A percentile compares a stretch with the other conserved stretches of the same genome.
Conservation (phyloP, 2,113 vertebrate genomes). For the Phaethornis superciliosus region DNA sequence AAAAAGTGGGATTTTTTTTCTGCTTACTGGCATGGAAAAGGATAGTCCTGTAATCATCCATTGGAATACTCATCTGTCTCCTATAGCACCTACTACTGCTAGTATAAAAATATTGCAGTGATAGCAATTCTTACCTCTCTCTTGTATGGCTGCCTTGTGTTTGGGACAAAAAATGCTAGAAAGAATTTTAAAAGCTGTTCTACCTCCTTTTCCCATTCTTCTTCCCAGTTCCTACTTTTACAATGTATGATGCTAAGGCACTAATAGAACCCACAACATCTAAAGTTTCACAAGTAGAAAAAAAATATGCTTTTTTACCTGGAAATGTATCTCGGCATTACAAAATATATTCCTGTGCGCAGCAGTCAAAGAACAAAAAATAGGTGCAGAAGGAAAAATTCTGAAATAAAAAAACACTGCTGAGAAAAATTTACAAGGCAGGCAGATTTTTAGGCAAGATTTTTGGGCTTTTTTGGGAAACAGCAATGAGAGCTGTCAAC, state of each 20-base stretch:
- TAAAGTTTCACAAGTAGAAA: background rate
- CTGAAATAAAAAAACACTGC: background rate
- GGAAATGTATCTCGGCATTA: background rate
- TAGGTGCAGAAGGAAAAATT: background rate
- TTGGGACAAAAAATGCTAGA: background rate
- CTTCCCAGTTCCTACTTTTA: background rate
- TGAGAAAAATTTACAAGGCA: background rate
- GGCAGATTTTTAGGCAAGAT: background rate
- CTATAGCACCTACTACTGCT: background rate
- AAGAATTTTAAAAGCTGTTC: background rate
- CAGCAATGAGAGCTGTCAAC: background rate
- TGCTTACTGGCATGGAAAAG: background rate
- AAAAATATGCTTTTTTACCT: background rate
- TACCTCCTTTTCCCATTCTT: background rate
- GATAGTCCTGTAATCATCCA: background rate
- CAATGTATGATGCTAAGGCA: background rate
- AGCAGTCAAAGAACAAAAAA: background rate
- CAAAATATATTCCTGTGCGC: background rate
- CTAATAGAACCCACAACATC: background rate
- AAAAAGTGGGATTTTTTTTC: background rate
- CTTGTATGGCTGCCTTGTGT: background rate
- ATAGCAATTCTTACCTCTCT: background rate
- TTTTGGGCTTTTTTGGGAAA: conserved; percentile 1
- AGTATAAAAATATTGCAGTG: background rate
- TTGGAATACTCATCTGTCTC: background rate